Evolutionary conservation across 2,797 vertebrate genomes (phyloP).

Genomic region (Tenualosa thibaudeaui): DNA sequence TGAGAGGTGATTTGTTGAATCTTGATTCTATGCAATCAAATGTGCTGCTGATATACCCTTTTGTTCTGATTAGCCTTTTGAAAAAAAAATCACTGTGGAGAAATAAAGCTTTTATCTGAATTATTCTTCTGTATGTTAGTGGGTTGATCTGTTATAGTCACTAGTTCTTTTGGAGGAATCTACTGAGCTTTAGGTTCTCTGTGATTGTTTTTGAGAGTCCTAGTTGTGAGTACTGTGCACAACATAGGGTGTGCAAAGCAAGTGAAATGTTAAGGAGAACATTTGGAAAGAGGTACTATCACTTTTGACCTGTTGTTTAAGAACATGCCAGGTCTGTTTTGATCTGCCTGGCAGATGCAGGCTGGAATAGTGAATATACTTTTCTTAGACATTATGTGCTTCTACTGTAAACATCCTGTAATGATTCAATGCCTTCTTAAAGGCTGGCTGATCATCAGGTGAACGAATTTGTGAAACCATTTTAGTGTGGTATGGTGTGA

Average conservation of each 20-base stretch:
- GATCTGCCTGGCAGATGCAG: not conserved
- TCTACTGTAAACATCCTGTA: not conserved
- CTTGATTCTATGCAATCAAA: not conserved
- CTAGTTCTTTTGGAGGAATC: not conserved
- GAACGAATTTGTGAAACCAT: not conserved
- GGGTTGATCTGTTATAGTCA: too few relatives aligned
- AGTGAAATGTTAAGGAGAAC: not conserved
- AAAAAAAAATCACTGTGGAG: not conserved
- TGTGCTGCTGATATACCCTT: not conserved
- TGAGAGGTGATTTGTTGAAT: not conserved
- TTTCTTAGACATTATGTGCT: not conserved
- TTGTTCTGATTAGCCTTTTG: too few relatives aligned
- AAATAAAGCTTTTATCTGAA: not conserved
- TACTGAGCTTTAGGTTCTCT: not conserved
- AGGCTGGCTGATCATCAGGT: not conserved
- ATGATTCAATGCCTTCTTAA: not conserved
- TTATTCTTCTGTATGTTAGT: not conserved
- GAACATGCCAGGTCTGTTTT: not conserved
- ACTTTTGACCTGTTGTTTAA: not conserved
- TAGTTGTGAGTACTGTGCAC: not conserved
- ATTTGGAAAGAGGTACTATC: not conserved
- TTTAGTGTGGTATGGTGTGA: not conserved
- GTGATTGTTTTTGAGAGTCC: not conserved
- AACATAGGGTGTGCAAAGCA: not conserved
- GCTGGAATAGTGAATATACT: not conserved